phyloP scores from a whole-genome alignment of 2,113 vertebrate genomes.

The Gnathonemus echidnorhynchus region DNA sequence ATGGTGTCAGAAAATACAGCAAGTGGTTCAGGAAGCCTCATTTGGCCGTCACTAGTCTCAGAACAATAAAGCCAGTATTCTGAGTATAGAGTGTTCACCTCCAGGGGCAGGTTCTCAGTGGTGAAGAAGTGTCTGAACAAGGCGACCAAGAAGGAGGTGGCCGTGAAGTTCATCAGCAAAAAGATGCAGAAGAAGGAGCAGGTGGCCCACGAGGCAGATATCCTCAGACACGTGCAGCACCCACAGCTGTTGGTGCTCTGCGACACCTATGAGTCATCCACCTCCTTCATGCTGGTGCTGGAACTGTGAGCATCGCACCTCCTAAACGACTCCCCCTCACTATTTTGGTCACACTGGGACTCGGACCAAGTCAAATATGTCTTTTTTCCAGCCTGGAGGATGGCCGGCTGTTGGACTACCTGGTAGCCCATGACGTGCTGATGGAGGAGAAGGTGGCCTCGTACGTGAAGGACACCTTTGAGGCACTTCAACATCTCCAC shows the following conservation, averaged over 20 bases:
- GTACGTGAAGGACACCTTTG: conserved; percentile 84
- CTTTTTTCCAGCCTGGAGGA: conserved; percentile 75
- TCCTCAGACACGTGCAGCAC: conserved; percentile 80
- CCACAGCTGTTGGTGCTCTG: conserved; percentile 82
- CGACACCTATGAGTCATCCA: conserved; percentile 84
- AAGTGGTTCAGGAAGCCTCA: background rate
- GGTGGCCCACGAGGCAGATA: conserved; percentile 83
- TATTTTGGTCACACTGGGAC: too few relatives aligned
- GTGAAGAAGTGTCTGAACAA: conserved; percentile 91
- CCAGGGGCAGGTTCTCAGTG: conserved; percentile 90
- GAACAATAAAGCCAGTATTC: background rate
- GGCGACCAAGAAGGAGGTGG: conserved; percentile 83
- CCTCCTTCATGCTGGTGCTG: conserved; percentile 78
- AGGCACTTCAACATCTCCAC: conserved; percentile 91
- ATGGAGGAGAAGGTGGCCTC: conserved; percentile 97
- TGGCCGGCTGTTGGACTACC: conserved; percentile 82
- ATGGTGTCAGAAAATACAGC: background rate
- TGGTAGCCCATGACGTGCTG: conserved; percentile 89
- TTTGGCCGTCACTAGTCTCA: background rate
- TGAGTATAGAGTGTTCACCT: background rate
- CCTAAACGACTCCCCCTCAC: background rate
- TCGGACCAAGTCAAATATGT: background rate
- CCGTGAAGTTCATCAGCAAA: conserved; percentile 91
- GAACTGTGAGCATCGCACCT: conserved; percentile 78
- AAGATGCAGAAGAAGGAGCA: conserved; percentile 97